Evolutionary conservation across 2,888 invertebrate genomes (phyloP), one percentile per base, ranked within the genome.

Genomic region (Macrophya annulata): DNA sequence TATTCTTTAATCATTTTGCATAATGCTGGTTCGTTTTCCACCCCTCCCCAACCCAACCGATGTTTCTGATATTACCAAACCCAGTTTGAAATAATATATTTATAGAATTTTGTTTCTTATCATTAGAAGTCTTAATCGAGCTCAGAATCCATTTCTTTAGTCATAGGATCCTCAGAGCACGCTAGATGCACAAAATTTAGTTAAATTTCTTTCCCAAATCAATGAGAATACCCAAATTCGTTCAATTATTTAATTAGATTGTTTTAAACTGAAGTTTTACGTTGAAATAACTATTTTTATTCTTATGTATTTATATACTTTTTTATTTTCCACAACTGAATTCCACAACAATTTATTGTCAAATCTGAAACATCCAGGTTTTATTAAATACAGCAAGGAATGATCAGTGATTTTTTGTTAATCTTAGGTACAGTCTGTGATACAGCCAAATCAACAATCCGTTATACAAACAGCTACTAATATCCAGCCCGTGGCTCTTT

Each of bases 401-500:
- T 62, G 62, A 62, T 59, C n/a, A 25, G 17, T 77, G 12, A n/a
- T 71, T 87, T 87, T 86, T 87, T 87, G 88, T 88, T 88, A 88
- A 89, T 94, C 95, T 85, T 95, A 98, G 97, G 98, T 98, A 88
- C 98, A 99, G 94, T 98, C 98, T 90, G 99, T 99, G 88, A 99
- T 99, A 94, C 99, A 99, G 94, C 97, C 98, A 88, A 98, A 98
- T 94, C 98, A 98, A 93, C 98, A 98, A 93, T 98, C 98, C 89
- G 99, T 99, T 84, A 99, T 99, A 94, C 99, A 99, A 94, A 98
- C 98, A 87, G 98, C 98, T 88, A 96, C 97, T 84, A 97, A 97
- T 93, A 95, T 97, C 90, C 97, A 97, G 93, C 96, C 97, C 90
- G 96, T 97, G 92, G 96, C 96, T 93, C 95, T 98, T 93, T 96